phyloP scores from a whole-genome alignment of 2,888 invertebrate species.

The Hofmannophila pseudospretella region DNA sequence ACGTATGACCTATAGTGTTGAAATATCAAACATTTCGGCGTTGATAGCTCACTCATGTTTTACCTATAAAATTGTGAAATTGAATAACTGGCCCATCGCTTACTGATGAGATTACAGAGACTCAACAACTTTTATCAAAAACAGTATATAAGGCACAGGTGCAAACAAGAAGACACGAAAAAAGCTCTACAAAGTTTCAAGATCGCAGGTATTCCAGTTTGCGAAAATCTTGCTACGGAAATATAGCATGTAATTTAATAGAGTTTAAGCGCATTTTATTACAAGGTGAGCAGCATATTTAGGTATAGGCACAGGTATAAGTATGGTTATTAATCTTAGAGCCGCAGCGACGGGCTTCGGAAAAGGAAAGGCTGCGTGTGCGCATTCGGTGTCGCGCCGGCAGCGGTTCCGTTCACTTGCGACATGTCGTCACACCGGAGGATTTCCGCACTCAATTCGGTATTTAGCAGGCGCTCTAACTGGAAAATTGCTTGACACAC shows the following conservation, averaged over 20 bases:
- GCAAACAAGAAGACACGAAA: too few relatives aligned
- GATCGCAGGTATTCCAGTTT: neutral
- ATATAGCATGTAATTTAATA: neutral
- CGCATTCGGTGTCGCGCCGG: neutral
- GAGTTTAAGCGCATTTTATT: neutral
- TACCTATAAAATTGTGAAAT: too few relatives aligned
- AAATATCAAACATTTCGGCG: too few relatives aligned
- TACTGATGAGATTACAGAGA: too few relatives aligned
- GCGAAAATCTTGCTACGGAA: conserved; percentile 2
- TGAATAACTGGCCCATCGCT: too few relatives aligned
- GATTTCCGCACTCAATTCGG: conserved; percentile 5
- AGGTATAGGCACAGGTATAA: neutral
- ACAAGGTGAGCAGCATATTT: conserved; percentile 10
- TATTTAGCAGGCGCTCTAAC: neutral
- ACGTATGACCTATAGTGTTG: too few relatives aligned
- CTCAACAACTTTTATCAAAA: too few relatives aligned
- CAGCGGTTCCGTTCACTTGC: conserved; percentile 7
- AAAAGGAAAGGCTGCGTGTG: conserved; percentile 2
- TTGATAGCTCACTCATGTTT: too few relatives aligned
- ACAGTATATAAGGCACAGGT: too few relatives aligned
- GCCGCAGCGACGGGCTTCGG: neutral
- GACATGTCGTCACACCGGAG: conserved; percentile 1
- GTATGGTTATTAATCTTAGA: neutral
- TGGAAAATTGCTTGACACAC: conserved; percentile 1
- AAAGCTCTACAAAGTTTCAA: neutral